Percentiles rank a stretch among this genome's conserved stretches.
These are phyloP conservation scores for Platygyra sinensis DNA, from an alignment of 64 coral and sea anemone species.

Conservation along the genomic window DNA sequence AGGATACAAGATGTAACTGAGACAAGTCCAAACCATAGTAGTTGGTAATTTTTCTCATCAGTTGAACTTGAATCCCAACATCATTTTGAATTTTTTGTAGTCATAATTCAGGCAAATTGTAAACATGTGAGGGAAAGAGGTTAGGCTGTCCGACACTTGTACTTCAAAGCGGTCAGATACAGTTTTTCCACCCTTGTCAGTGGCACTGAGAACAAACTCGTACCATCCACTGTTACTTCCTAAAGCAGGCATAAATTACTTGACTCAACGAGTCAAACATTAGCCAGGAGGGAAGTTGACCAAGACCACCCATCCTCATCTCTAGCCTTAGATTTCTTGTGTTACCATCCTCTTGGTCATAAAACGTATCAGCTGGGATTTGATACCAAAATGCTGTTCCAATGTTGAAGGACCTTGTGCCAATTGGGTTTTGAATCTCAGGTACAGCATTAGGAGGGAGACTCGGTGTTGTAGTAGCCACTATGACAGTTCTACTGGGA, in stretches of 20 bases:
- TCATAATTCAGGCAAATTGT: constrained; percentile 51
- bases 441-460: not conserved
- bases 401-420: constrained; percentile 5
- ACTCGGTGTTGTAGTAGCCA: constrained; percentile 37
- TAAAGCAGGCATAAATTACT: constrained; percentile 68
- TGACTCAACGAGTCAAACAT: constrained; percentile 41
- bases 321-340: constrained; percentile 63
- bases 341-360: constrained; percentile 68
- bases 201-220: constrained; percentile 54
- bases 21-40: constrained; percentile 42
- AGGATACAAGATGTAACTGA: constrained; percentile 41
- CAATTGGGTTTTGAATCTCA: not conserved
- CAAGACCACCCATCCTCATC: constrained; percentile 25
- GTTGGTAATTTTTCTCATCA: constrained; percentile 37
- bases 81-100: constrained; percentile 47
- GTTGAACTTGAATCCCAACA: constrained; percentile 34
- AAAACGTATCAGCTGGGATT: constrained; percentile 61
- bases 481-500: not conserved
- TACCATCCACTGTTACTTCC: not conserved
- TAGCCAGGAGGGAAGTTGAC: constrained; percentile 62
- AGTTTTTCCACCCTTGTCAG: constrained; percentile 44
- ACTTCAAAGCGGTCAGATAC: constrained; percentile 24
- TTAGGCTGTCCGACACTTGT: constrained; percentile 23
- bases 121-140: constrained; percentile 48
- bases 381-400: constrained; percentile 51